Evolutionary conservation across 2,113 vertebrate genomes (phyloP), one percentile per base, ranked within the genome.

Genomic region (Bagarius yarrelli): DNA sequence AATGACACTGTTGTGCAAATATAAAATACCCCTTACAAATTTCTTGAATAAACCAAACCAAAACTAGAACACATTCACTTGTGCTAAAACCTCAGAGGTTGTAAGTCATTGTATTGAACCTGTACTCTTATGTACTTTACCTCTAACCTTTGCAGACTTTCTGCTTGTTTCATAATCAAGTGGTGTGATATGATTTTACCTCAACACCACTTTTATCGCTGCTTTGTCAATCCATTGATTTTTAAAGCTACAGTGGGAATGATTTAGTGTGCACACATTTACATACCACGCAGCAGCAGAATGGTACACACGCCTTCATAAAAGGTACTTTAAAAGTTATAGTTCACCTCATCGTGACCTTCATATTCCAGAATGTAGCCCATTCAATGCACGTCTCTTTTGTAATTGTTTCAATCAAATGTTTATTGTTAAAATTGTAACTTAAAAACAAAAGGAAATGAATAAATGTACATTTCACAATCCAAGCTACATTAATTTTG

Each of bases 161-260:
- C 52, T 76, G 19, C 40, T 34, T 21, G 53, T 61, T 50, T 79
- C 61, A 52, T 8, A 32, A 34, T 25, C 14, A 21, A 34, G 25
- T 73, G 70, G 12, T 74, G 21, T 64, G 80, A 75, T 75, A 44
- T 50, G 78, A 57, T 60, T 72, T 47, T n/a, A 1, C 40, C 55
- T 52, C 8, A 66, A 21, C n/a, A 13, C 70, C n/a, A 14, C 19
- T 61, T 80, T 80, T 74, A 75, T 75, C 60, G 23, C 36, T 56
- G 30, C 4, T 11, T 56, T 61, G 71, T 44, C 25, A 50, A 23
- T 6, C 56, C 27, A 61, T 27, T 63, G 30, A 36, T 32, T 80
- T 61, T 74, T 14, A 64, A 55, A 34, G 30, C 57, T 15, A 8
- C n/a, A n/a, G 40, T 80, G 13, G 30, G 30, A 32, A 36, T 16